Evolutionary conservation across 2,888 invertebrate genomes (phyloP), one percentile per base, ranked within the genome.

Genomic region (Maniola hyperantus): DNA sequence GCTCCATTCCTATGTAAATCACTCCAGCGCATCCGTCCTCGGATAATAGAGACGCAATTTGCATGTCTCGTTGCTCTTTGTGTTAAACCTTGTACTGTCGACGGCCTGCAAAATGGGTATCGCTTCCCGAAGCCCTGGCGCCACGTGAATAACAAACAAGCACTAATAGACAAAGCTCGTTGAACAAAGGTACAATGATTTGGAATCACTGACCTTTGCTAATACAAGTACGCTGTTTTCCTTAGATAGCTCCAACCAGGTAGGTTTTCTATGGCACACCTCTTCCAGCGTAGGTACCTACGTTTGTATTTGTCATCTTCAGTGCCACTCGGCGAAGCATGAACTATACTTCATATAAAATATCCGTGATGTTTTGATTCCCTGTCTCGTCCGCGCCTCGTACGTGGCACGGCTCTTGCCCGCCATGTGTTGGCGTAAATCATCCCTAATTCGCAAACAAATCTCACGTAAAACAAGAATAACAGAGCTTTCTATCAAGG

Each of bases 1-100:
- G 80, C 77, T 76, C 88, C 82, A 90, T 91, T 91, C 84, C 90
- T 91, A 91, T 92, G 91, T 89, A 87, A 92, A 92, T 91, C 83
- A 77, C 77, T 70, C 70, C 72, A 78, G 78, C 79, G 84, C 84
- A 86, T 84, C 82, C 85, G 82, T 82, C 81, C 80, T 75, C 79
- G 81, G 83, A 87, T 89, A 90, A 88, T 89, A 82, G 81, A 82
- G 81, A 74, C 78, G 73, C 81, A 83, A 91, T 91, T 89, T 90
- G 88, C 89, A 89, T 88, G 84, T 83, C 82, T 82, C 82, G 78
- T 79, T 82, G 83, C 82, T 83, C 84, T 87, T 88, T 89, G 86
- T 85, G 71, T 76, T 79, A 79, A 82, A 80, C 79, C 71, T 77
- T 54, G 73, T 72, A 71, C 73, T 69, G 65, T 72, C 68, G 73